Evolutionary conservation across 2,888 invertebrate species (phyloP), one percentile per base, ranked within the genome.

Genomic region (Pristionchus entomophagus): DNA sequence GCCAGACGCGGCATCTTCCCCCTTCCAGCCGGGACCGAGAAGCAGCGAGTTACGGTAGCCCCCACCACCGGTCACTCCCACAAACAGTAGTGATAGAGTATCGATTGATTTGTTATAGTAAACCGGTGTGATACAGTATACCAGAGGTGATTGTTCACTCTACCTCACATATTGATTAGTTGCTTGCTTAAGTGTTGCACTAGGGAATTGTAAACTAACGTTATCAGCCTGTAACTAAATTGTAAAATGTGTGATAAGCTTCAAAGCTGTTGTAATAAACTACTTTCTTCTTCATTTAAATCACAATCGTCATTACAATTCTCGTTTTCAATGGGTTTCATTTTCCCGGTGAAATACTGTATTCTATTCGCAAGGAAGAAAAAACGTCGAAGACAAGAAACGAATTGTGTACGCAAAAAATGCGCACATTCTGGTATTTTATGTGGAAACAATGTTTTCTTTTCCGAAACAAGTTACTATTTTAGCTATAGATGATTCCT

Each of bases 1-100:
- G 69, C 17, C 4, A 19, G 8, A 53, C 32, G 38, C 38, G 73
- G 81, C n/a, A 53, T 81, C 38, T 35, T 81, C 35, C 81, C 56
- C n/a, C n/a, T n/a, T 53, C 81, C 81, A 12, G 19, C 38, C 81
- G 56, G 81, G 78, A 78, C 78, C 78, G 78, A 78, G 29, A 45
- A 51, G 51, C 45, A 78, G 29, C n/a, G n/a, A n/a, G 19, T 4
- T 29, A 65, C 65, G 56, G 56, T 56, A 56, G n/a, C 38, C 69
- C n/a, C 22, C 69, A 8, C 19, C 38, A 38, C 38, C 69, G n/a
- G 38, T 38, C 32, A n/a, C 38, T 32, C 32, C 6, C 35, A 41
- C 69, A 69, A 69, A 38, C 69, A 49, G 17, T n/a, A 78, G 19
- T 78, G 26, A 8, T 22, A 59, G 6, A 12, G 22, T 59, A 78